phyloP scores from a whole-genome alignment of 2,888 invertebrate species.

The Meliscaeva auricollis region DNA sequence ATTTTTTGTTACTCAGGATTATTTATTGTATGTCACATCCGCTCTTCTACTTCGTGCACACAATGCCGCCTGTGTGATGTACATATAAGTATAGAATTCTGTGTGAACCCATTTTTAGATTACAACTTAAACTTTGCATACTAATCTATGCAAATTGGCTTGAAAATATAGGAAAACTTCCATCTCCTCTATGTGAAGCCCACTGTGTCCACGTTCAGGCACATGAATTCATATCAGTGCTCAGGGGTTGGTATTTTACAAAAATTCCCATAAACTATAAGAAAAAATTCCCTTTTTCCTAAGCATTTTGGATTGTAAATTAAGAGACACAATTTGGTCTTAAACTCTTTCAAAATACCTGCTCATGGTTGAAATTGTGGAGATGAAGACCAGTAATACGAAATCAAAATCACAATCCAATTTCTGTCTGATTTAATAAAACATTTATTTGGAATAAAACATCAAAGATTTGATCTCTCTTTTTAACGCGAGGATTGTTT shows the following conservation, averaged over 20 bases:
- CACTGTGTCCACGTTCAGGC: neutral
- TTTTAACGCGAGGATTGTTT: no score
- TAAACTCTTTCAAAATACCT: no score
- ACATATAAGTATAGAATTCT: neutral
- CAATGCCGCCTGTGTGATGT: neutral
- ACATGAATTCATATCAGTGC: neutral
- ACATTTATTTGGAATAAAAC: no score
- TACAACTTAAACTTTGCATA: conserved; percentile 56
- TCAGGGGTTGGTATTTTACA: neutral
- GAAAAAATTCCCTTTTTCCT: neutral
- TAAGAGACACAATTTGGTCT: no score
- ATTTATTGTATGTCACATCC: conserved; percentile 45
- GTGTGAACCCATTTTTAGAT: conserved; percentile 47
- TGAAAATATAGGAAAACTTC: conserved; percentile 50
- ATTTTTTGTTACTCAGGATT: conserved; percentile 17
- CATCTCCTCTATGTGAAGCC: neutral
- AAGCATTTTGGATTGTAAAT: neutral
- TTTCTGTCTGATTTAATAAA: no score
- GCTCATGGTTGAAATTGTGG: no score
- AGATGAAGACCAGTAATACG: no score
- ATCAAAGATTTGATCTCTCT: no score
- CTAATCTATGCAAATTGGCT: conserved; percentile 70
- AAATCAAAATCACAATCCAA: no score
- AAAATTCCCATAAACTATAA: neutral
- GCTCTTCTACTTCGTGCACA: conserved; percentile 6